Percentiles rank a stretch among this genome's conserved stretches.
Conservation (phyloP, 2,888 invertebrate species). For the Campopleginae sp. region DNA sequence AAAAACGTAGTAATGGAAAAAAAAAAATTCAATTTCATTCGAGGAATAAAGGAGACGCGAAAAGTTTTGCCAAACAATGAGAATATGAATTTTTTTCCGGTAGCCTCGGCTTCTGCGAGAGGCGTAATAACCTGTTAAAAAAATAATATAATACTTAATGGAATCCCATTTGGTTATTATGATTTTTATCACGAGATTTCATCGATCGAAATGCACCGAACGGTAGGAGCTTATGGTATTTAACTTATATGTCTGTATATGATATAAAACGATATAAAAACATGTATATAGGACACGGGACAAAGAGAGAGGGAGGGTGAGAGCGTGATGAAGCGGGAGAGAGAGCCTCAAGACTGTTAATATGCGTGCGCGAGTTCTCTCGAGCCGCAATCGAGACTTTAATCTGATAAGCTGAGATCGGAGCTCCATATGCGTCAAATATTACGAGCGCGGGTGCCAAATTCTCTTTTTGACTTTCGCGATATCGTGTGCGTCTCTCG, state of each 20-base stretch:
- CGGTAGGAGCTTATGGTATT: slow-evolving; percentile 46
- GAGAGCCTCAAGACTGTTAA: slow-evolving; percentile 54
- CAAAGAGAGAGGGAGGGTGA: not conserved
- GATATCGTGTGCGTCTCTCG: slow-evolving; percentile 30
- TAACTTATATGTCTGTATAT: slow-evolving; percentile 29
- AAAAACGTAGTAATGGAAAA: no score
- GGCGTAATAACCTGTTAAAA: not conserved
- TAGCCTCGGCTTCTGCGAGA: not conserved
- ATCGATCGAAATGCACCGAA: slow-evolving; percentile 50
- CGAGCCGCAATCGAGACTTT: slow-evolving; percentile 68
- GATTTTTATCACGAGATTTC: slow-evolving; percentile 40
- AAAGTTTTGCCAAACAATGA: no score
- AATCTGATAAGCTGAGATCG: slow-evolving; percentile 81
- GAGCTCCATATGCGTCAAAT: slow-evolving; percentile 81
- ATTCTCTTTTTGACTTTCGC: slow-evolving; percentile 52
- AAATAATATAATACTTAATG: not conserved
- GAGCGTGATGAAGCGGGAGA: slow-evolving; percentile 3
- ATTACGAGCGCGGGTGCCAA: slow-evolving; percentile 79
- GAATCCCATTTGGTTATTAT: slow-evolving; percentile 31
- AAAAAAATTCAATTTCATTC: no score
- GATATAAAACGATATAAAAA: slow-evolving; percentile 13
- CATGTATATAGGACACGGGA: not conserved
- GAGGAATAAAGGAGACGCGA: no score
- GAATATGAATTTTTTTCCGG: not conserved
- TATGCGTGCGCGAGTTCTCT: slow-evolving; percentile 30